Conservation (phyloP, 1,140 invertebrate genomes). For the Polypedilum vanderplanki region DNA sequence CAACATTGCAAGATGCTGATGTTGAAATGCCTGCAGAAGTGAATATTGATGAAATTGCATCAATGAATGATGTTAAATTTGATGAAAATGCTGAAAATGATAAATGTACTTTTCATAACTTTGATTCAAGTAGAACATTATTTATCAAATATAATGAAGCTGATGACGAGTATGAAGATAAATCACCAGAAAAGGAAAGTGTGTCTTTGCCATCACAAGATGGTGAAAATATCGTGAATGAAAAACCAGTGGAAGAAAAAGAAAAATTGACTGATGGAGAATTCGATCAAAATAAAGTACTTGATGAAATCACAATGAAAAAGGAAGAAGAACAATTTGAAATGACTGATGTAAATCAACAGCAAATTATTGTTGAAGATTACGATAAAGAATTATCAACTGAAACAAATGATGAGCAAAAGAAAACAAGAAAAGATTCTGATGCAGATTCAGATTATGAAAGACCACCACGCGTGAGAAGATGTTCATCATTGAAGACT, state of each 20-base stretch:
- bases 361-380: not conserved
- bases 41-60: not conserved
- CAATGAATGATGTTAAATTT: not conserved
- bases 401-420: constrained; percentile 33
- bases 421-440: constrained; percentile 32
- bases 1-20: constrained; percentile 8
- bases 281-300: constrained; percentile 15
- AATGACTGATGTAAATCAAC: not conserved
- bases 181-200: not conserved
- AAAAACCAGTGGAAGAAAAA: not conserved
- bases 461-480: constrained; percentile 56
- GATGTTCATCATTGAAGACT: constrained; percentile 81
- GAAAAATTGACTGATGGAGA: not conserved
- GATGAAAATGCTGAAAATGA: not conserved
- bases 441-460: constrained; percentile 44
- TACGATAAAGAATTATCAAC: constrained; percentile 41
- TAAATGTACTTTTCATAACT: not conserved
- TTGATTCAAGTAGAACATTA: not conserved
- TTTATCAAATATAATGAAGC: constrained; percentile 9
- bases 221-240: not conserved
- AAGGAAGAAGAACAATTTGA: not conserved
- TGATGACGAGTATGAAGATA: not conserved
- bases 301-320: not conserved
- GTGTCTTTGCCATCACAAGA: not conserved
- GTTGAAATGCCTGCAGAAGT: not conserved